These are phyloP conservation scores for Pseudomyrmex flavicornis DNA, from an alignment of 1,140 invertebrate genomes.

Conservation along the genomic window DNA sequence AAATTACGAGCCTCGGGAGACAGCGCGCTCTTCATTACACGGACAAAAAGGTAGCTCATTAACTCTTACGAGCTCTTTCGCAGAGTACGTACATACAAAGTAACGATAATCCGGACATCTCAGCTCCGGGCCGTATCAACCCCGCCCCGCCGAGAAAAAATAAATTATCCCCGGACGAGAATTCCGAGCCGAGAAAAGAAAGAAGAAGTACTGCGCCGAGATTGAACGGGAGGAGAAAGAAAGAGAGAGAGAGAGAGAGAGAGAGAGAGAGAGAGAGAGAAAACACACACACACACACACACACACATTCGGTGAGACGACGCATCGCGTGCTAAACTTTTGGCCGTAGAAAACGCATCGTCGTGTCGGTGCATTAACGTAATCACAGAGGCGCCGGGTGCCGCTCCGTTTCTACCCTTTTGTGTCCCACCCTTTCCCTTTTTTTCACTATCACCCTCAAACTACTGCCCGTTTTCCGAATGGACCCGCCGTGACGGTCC, in stretches of 20 bases:
- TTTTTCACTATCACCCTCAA: conserved; percentile 43
- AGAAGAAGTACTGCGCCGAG: not conserved
- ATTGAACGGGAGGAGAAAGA: not conserved
- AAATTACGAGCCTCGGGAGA: conserved; percentile 40
- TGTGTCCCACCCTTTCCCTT: conserved; percentile 63
- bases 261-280: no score
- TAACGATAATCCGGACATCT: conserved; percentile 57
- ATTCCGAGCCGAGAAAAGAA: conserved; percentile 12
- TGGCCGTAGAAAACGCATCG: conserved; percentile 58
- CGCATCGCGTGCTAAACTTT: conserved; percentile 49
- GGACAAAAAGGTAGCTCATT: conserved; percentile 38
- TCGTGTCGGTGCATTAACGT: conserved; percentile 80
- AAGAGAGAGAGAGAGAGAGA: not conserved
- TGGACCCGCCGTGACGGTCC: conserved; percentile 24
- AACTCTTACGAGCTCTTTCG: conserved; percentile 42
- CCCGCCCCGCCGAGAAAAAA: conserved; percentile 25
- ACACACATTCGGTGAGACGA: not conserved
- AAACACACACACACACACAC: no score
- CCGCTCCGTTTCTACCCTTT: conserved; percentile 55
- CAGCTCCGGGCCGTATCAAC: conserved; percentile 45
- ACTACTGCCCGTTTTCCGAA: conserved; percentile 64
- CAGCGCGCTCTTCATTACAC: conserved; percentile 41
- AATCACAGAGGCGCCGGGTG: conserved; percentile 77
- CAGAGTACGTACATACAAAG: conserved; percentile 38
- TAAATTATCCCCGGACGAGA: conserved; percentile 49